phyloP scores from a whole-genome alignment of 2,797 vertebrate genomes.

The Salarias fasciatus region DNA sequence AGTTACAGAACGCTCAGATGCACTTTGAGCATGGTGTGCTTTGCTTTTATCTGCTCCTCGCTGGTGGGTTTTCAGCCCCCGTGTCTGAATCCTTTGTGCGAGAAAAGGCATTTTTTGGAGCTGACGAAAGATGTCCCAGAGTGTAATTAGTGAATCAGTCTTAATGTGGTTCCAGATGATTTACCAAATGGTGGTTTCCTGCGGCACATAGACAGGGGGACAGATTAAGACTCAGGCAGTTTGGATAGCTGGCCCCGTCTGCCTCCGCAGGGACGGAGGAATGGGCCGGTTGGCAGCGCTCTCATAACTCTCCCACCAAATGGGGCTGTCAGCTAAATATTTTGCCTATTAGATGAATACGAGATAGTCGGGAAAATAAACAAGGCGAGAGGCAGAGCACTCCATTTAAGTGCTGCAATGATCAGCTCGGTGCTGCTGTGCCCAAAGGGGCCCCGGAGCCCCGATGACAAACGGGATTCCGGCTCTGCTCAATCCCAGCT shows the following conservation, averaged over 20 bases:
- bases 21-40: conserved; percentile 20
- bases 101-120: conserved; percentile 78
- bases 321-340: conserved; percentile 87
- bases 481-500: conserved; percentile 64
- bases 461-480: conserved; percentile 80
- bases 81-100: conserved; percentile 60
- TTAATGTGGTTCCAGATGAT: conserved; percentile 84
- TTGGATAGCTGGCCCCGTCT: conserved; percentile 77
- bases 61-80: conserved; percentile 37
- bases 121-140: conserved; percentile 78
- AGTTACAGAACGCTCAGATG: conserved; percentile 60
- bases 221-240: conserved; percentile 79
- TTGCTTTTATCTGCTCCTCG: conserved; percentile 42
- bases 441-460: conserved; percentile 76
- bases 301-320: conserved; percentile 85
- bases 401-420: conserved; percentile 79
- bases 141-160: conserved; percentile 82
- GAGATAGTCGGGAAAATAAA: conserved; percentile 83
- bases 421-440: conserved; percentile 70
- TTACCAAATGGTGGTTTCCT: conserved; percentile 85
- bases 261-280: conserved; percentile 71
- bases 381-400: conserved; percentile 73
- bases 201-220: conserved; percentile 78
- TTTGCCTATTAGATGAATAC: conserved; percentile 84
- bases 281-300: conserved; percentile 78